These are phyloP conservation scores for Ormyrus thymus DNA, from an alignment of 2,888 invertebrate species.

Conservation along the genomic window DNA sequence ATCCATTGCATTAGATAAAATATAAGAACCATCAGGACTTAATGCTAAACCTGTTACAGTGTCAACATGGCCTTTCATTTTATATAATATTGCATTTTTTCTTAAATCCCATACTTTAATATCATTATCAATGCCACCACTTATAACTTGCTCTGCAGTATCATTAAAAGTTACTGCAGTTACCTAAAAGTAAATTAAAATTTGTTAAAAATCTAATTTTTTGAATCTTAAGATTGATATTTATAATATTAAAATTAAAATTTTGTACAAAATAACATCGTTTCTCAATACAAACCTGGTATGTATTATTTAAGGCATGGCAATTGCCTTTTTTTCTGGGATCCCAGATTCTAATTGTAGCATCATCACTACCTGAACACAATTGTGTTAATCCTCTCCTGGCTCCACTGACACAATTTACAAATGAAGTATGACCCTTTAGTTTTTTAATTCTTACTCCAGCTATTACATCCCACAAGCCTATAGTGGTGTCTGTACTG, in stretches of 20 bases:
- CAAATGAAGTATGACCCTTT: constrained; percentile 88
- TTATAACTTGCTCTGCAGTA: constrained; percentile 95
- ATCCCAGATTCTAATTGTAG: constrained; percentile 94
- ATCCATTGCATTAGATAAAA: constrained; percentile 98
- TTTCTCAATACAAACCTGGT: constrained; percentile 77
- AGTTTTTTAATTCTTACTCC: constrained; percentile 92
- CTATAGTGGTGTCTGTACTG: constrained; percentile 95
- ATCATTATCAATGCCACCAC: constrained; percentile 97
- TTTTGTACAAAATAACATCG: constrained; percentile 3
- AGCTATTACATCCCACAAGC: constrained; percentile 95
- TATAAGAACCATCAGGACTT: constrained; percentile 88
- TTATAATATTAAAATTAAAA: constrained; percentile 9
- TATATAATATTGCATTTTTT: constrained; percentile 89
- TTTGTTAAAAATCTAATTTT: constrained; percentile 1
- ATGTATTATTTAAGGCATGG: constrained; percentile 83
- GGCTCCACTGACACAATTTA: constrained; percentile 84
- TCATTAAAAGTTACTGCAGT: constrained; percentile 96
- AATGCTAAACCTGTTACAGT: constrained; percentile 91
- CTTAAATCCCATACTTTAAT: constrained; percentile 98
- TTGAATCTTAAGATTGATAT: neutral
- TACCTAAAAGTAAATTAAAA: constrained; percentile 72
- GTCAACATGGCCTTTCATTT: constrained; percentile 94
- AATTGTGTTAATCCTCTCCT: constrained; percentile 93
- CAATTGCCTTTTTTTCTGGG: constrained; percentile 89
- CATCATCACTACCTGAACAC: constrained; percentile 96